phyloP scores from a whole-genome alignment of 2,797 vertebrate species.

The Spheniscus humboldti region DNA sequence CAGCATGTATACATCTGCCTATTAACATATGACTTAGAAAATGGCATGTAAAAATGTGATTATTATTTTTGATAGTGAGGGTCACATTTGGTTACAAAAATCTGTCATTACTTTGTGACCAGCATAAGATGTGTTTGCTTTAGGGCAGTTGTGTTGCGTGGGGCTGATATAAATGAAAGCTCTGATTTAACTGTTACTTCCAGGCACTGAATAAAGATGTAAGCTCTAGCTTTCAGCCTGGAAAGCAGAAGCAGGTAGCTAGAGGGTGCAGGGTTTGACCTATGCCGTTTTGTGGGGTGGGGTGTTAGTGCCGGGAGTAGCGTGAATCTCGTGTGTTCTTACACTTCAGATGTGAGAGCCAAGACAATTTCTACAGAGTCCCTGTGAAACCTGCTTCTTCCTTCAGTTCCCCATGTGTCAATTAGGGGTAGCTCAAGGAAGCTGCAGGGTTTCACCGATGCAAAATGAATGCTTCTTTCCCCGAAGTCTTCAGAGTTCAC shows the following conservation, averaged over 20 bases:
- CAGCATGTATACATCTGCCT: slow-evolving; percentile 20
- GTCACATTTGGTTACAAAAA: slow-evolving; percentile 55
- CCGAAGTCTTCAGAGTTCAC: background rate
- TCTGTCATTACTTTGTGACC: slow-evolving; percentile 51
- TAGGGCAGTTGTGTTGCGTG: background rate
- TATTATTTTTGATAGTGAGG: slow-evolving; percentile 27
- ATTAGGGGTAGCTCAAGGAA: background rate
- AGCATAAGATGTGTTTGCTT: slow-evolving; percentile 45
- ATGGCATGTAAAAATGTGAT: background rate
- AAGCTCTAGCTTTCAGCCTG: slow-evolving; percentile 31
- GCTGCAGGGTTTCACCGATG: background rate
- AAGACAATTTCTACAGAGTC: slow-evolving; percentile 14
- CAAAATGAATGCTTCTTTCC: background rate
- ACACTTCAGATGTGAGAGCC: slow-evolving; percentile 48
- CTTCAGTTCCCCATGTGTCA: slow-evolving; percentile 41
- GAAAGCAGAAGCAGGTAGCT: background rate
- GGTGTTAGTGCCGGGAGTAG: background rate
- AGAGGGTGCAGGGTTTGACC: slow-evolving; percentile 35
- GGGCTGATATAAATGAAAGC: slow-evolving; percentile 26
- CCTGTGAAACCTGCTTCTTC: background rate
- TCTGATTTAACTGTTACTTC: slow-evolving; percentile 51
- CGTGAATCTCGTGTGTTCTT: slow-evolving; percentile 38
- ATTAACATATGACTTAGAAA: slow-evolving; percentile 38
- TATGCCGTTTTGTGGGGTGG: slow-evolving; percentile 1
- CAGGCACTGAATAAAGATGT: slow-evolving; percentile 7